Evolutionary conservation across 2,797 vertebrate species (phyloP), one percentile per base, ranked within the genome.

Genomic region (Knipowitschia caucasica): DNA sequence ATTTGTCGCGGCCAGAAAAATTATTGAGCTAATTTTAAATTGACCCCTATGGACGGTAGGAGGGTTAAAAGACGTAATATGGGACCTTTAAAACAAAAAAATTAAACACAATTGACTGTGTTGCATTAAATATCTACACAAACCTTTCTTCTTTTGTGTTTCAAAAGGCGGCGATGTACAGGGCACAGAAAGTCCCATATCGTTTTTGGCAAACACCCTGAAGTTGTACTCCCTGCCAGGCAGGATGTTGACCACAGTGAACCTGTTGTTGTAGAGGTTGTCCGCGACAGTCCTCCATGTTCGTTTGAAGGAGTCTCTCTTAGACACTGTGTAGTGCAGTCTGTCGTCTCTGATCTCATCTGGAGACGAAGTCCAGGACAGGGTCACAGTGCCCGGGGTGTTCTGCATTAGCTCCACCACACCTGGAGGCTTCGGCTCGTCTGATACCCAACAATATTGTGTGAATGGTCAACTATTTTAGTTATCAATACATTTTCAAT

Each of bases 201-300:
- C 88, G 12, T 94, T 98, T 80, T 93, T 93, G 40, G 95, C 93
- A 67, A 93, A 89, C 7, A 96, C 92, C 11, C 92, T 90, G 75
- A 98, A 98, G 78, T 86, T 63, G 78, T 98, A 96, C 66, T 94
- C 86, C 6, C 81, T 73, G 33, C 94, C 94, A 0, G 93, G 88
- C 58, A 95, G 40, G 65, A 94, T 70, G 14, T 86, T 86, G 72
- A 89, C 69, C 59, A 89, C 82, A 0, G 95, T 98, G 73, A 90
- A 94, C 77, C 86, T 93, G 69, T 94, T 91, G 81, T 91, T 96
- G 71, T 93, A 92, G 78, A 97, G 81, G n/a, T 80, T 83, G 67
- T 94, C 91, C 0, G 89, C 91, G 60, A 81, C 87, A 20, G 86
- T 75, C 0, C 54, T 78, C 95, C 95, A 98, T 17, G 70, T 54